phyloP scores from a whole-genome alignment of 2,888 invertebrate species.

The Trichogramma evanescens region DNA sequence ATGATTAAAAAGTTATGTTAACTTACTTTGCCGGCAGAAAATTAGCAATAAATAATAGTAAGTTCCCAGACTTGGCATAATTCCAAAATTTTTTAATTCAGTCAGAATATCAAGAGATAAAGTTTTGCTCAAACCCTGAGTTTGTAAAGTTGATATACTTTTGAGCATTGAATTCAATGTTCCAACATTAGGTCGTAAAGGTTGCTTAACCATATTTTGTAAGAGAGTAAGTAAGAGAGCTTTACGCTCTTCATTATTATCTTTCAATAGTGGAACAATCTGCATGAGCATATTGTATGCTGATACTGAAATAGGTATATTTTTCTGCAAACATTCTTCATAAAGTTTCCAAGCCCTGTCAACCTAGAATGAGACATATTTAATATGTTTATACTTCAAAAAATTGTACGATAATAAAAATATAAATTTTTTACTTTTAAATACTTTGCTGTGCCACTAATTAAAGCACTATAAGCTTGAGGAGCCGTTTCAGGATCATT shows the following conservation, averaged over 20 bases:
- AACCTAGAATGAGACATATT: slow-evolving; percentile 44
- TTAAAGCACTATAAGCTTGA: slow-evolving; percentile 68
- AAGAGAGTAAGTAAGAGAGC: slow-evolving; percentile 58
- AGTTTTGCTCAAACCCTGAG: slow-evolving; percentile 44
- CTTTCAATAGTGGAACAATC: slow-evolving; percentile 58
- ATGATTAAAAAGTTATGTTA: neutral
- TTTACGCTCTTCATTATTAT: slow-evolving; percentile 60
- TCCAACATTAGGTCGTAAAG: slow-evolving; percentile 57
- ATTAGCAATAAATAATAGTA: slow-evolving; percentile 67
- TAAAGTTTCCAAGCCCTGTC: slow-evolving; percentile 60
- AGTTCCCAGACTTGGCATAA: slow-evolving; percentile 68
- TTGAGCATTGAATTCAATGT: slow-evolving; percentile 62
- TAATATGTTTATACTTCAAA: neutral
- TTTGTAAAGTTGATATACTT: slow-evolving; percentile 49
- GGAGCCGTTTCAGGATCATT: slow-evolving; percentile 51
- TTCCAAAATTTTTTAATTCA: slow-evolving; percentile 61
- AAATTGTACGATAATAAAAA: neutral
- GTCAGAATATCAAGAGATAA: slow-evolving; percentile 51
- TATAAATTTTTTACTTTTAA: slow-evolving; percentile 49
- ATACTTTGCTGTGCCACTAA: slow-evolving; percentile 77
- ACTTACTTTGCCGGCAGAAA: slow-evolving; percentile 49
- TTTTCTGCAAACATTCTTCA: slow-evolving; percentile 60
- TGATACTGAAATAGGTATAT: slow-evolving; percentile 56
- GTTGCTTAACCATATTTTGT: slow-evolving; percentile 56
- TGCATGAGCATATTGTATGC: slow-evolving; percentile 66